These are phyloP conservation scores for Onychostoma macrolepis DNA, from an alignment of 2,113 vertebrate genomes.

Conservation along the genomic window DNA sequence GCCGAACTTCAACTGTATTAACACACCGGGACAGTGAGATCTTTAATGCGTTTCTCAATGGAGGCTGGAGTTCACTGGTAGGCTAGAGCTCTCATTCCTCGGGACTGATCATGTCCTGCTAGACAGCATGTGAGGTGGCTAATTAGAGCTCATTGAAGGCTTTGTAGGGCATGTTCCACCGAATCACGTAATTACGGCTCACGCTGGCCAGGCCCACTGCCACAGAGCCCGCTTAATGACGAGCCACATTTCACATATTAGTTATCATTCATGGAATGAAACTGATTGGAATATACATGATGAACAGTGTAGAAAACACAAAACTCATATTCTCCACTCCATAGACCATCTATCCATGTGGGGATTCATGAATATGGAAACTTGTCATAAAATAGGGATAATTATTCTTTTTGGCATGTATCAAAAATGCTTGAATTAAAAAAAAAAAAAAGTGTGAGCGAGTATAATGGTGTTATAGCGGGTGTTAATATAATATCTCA, in stretches of 20 bases:
- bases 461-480: not conserved
- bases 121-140: slow-evolving; percentile 42
- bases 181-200: slow-evolving; percentile 48
- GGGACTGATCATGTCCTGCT: slow-evolving; percentile 37
- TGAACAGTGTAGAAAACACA: not conserved
- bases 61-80: slow-evolving; percentile 33
- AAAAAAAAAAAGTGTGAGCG: too few relatives aligned
- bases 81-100: slow-evolving; percentile 40
- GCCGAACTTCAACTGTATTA: slow-evolving; percentile 44
- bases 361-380: slow-evolving; percentile 36
- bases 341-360: not conserved
- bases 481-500: not conserved
- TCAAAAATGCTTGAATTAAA: not conserved
- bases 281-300: slow-evolving; percentile 10
- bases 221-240: slow-evolving; percentile 66
- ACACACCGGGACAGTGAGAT: slow-evolving; percentile 11
- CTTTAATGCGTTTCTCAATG: slow-evolving; percentile 31
- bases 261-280: slow-evolving; percentile 15
- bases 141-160: slow-evolving; percentile 58
- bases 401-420: slow-evolving; percentile 20
- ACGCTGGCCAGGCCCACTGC: slow-evolving; percentile 53
- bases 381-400: slow-evolving; percentile 13
- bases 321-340: slow-evolving; percentile 5
- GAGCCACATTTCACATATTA: slow-evolving; percentile 40
- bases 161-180: slow-evolving; percentile 43